A percentile compares a stretch with the other conserved stretches of the same genome.
phyloP scores from a whole-genome alignment of 23 tunicate species.

The Trididemnum clinides region DNA sequence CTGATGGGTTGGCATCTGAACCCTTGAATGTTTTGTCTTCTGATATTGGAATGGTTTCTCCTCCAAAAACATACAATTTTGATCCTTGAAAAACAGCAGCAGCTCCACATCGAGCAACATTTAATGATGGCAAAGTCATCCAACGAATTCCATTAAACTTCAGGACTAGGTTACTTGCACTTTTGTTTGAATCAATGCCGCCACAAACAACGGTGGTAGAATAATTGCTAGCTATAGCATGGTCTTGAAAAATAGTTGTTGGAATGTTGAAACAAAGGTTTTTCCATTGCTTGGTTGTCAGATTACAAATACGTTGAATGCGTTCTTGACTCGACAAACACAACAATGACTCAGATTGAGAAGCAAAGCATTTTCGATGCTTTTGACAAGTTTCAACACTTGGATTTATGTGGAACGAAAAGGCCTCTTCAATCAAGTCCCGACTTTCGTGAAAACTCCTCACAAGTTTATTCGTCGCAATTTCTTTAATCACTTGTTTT shows the following conservation, averaged over 20 bases:
- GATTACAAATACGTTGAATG: neutral
- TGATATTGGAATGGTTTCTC: neutral
- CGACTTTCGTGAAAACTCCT: neutral
- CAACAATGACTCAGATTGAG: neutral
- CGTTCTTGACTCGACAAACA: neutral
- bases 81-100: neutral
- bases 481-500: neutral
- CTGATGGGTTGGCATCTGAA: neutral
- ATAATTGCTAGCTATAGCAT: neutral
- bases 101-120: constrained; percentile 2
- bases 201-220: neutral
- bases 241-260: neutral
- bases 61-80: neutral
- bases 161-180: neutral
- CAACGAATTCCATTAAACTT: neutral
- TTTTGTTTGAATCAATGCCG: neutral
- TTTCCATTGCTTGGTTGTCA: neutral
- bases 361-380: neutral
- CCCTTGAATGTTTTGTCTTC: neutral
- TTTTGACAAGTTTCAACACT: neutral
- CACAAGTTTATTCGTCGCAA: neutral
- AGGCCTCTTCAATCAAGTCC: neutral
- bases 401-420: neutral
- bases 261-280: neutral
- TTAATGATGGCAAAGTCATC: neutral